These are phyloP conservation scores for Cyrtonyx montezumae DNA, from an alignment of 2,113 vertebrate genomes.

Conservation along the genomic window DNA sequence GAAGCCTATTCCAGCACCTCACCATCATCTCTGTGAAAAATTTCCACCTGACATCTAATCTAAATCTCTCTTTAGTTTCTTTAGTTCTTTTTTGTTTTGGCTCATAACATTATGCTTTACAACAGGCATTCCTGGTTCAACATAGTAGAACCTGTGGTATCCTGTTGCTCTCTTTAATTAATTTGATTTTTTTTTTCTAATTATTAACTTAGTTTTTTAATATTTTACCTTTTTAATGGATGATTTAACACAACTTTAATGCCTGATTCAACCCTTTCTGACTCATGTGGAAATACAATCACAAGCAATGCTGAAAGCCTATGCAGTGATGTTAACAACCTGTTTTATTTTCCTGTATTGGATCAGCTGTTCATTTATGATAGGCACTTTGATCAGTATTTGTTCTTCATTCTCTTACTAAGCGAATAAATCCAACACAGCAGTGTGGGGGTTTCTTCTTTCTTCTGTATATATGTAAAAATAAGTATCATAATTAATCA, in stretches of 20 bases:
- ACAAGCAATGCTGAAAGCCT: constrained; percentile 1
- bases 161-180: constrained; percentile 2
- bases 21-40: no score
- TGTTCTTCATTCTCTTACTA: neutral
- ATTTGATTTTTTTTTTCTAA: constrained; percentile 29
- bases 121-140: neutral
- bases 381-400: neutral
- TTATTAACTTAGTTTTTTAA: constrained; percentile 8
- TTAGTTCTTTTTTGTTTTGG: neutral
- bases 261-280: neutral
- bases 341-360: neutral
- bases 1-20: no score
- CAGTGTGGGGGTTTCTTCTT: neutral
- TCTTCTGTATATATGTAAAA: neutral
- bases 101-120: neutral
- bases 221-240: neutral
- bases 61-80: no score
- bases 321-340: neutral
- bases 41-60: no score
- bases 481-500: neutral
- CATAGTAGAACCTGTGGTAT: neutral
- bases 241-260: constrained; percentile 3
- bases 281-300: neutral
- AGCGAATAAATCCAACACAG: neutral
- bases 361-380: neutral